Evolutionary conservation across 2,113 vertebrate genomes (phyloP), one percentile per base, ranked within the genome.

Genomic region (Serilophus lunatus): DNA sequence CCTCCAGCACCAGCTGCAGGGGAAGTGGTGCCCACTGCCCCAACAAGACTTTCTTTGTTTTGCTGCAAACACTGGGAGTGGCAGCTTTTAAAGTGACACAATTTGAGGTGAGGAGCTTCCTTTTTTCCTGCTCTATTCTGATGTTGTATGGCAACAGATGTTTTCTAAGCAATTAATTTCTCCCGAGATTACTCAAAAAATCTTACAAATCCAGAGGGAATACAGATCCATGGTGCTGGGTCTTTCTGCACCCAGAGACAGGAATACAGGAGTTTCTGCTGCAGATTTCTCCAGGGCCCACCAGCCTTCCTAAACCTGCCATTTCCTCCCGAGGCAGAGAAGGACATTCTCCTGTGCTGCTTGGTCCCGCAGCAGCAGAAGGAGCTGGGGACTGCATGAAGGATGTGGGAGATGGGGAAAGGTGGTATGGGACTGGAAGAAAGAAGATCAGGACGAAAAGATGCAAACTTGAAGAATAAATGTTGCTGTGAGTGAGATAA

Each of bases 1-100:
- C 97, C 96, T 97, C 97, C 96, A 97, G 88, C 92, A 96, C 97
- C 97, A 97, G 97, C 97, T 97, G 97, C 96, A 97, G 91, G 95
- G 95, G 95, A 97, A 97, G 95, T 95, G 90, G 95, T 97, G 95
- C 96, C 97, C 95, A 91, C 95, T 93, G 88, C 93, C 92, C 92
- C 92, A 88, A 97, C 97, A 97, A 97, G 95, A 92, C 91, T 91
- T 86, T 84, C 96, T 97, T 97, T 97, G 97, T 97, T 97, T 93
- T 83, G 61, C 90, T 96, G 93, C 68, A 89, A 95, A 95, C 93
- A 88, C 82, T 86, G 77, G 93, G 94, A 96, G 94, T 85, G 96
- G 94, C n/a, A 8, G 88, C 92, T 94, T 97, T 93, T 97, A 95
- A 96, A 96, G 90, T 65, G 85, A 90, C 88, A 96, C 64, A 82